Conservation (phyloP, 2,113 vertebrate genomes). For the Phylloscopus trochilus region DNA sequence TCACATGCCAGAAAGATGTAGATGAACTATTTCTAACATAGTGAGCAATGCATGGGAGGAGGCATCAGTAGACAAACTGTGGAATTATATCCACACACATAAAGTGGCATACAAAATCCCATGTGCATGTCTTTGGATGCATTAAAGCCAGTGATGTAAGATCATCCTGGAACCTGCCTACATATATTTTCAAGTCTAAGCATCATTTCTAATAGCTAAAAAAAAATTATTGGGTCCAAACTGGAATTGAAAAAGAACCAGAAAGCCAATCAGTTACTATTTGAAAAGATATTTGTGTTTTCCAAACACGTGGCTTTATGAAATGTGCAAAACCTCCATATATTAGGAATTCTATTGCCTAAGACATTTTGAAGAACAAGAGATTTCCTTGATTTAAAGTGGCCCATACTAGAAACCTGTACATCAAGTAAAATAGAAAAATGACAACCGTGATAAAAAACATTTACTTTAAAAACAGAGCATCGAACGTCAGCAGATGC, state of each 20-base stretch:
- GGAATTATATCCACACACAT: not conserved
- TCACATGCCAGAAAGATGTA: not conserved
- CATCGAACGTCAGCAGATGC: slow-evolving; percentile 91
- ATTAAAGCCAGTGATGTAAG: not conserved
- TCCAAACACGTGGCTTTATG: not conserved
- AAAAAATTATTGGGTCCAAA: not conserved
- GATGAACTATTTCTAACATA: not conserved
- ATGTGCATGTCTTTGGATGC: not conserved
- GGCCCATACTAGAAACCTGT: not conserved
- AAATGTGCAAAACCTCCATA: not conserved
- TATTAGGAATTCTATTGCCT: not conserved
- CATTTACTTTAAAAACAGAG: slow-evolving; percentile 88
- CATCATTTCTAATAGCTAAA: not conserved
- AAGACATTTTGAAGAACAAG: not conserved
- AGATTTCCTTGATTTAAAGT: not conserved
- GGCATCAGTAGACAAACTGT: not conserved
- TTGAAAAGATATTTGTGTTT: not conserved
- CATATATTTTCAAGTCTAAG: not conserved
- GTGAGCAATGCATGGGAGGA: not conserved
- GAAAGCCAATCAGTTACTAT: not conserved
- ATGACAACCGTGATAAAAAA: not conserved
- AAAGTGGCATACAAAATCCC: not conserved
- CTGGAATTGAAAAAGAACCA: not conserved
- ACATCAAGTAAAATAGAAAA: not conserved
- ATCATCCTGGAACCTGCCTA: not conserved